Percentiles rank a stretch among this genome's conserved stretches.
Evolutionary conservation across 2,888 invertebrate species (phyloP).

Genomic region (Gryllus longicercus): DNA sequence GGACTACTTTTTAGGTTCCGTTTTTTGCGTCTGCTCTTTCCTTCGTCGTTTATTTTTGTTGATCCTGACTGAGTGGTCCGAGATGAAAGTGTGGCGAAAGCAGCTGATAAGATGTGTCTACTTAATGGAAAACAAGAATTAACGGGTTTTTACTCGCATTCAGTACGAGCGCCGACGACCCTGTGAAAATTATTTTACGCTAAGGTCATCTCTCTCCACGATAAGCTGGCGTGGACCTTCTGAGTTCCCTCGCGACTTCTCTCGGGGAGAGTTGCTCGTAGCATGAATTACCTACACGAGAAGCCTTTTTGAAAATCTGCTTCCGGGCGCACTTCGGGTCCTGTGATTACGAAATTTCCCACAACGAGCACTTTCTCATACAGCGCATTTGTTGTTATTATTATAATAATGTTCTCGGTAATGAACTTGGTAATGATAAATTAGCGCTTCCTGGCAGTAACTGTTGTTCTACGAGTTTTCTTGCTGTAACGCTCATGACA

Average conservation of each 20-base stretch:
- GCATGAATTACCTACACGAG: background rate
- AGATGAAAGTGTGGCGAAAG: too few species aligned
- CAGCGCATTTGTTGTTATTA: constrained; percentile 5
- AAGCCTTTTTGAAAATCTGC: background rate
- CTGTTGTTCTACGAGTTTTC: background rate
- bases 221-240: background rate
- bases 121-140: too few species aligned
- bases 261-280: background rate
- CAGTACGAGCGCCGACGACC: too few species aligned
- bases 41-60: too few species aligned
- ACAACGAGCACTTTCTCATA: constrained; percentile 9
- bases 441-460: background rate
- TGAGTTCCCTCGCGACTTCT: background rate
- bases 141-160: too few species aligned
- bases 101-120: too few species aligned
- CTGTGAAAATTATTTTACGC: too few species aligned
- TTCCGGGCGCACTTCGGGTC: background rate
- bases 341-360: background rate
- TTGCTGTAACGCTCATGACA: background rate
- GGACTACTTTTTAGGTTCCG: too few species aligned
- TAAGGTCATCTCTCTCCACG: background rate
- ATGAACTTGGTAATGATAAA: background rate
- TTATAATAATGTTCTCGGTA: background rate
- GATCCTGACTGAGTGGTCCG: too few species aligned
- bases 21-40: too few species aligned